phyloP scores from a whole-genome alignment of 2,113 vertebrate genomes.

The human (Homo sapiens) region GRCh38 chr3:21788501-21789000 shows the following conservation, averaged over 20 bases:
- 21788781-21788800: background rate
- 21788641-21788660: background rate
- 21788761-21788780: background rate
- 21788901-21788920: too few relatives aligned
- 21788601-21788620: constrained; percentile 49
- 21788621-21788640: constrained; percentile 10
- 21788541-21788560: constrained; percentile 54
- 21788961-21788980: background rate
- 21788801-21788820: background rate
- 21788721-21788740: background rate
- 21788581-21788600: constrained; percentile 65
- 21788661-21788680: background rate
- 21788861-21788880: background rate
- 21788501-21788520: constrained; percentile 58
- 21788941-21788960: background rate
- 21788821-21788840: background rate
- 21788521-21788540: constrained; percentile 50
- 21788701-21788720: background rate
- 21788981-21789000: background rate
- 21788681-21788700: background rate
- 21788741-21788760: background rate
- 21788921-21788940: background rate
- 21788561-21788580: constrained; percentile 55
- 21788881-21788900: background rate
- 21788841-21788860: background rate